A percentile compares a stretch with the other conserved stretches of the same genome.
Conservation (phyloP, 1,140 invertebrate genomes). For the Dendroctonus valens region DNA sequence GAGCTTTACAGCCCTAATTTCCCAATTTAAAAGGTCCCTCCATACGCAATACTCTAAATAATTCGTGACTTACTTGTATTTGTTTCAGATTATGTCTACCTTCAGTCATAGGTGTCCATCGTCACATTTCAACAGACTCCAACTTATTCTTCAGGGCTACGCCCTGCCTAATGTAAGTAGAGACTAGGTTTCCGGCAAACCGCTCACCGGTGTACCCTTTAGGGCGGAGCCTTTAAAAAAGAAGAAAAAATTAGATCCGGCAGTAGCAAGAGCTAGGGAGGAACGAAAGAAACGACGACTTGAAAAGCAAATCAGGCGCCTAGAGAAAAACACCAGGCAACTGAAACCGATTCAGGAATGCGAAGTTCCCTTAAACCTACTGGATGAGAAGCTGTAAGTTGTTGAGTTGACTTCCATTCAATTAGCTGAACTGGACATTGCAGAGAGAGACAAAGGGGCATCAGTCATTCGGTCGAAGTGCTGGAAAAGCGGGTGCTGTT, state of each 20-base stretch:
- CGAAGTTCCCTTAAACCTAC: constrained; percentile 66
- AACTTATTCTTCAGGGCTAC: constrained; percentile 26
- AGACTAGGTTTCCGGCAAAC: not conserved
- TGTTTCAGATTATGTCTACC: constrained; percentile 18
- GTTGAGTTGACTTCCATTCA: constrained; percentile 42
- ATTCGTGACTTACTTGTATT: not conserved
- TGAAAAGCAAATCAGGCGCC: constrained; percentile 76
- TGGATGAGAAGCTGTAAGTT: constrained; percentile 55
- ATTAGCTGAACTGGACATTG: constrained; percentile 33
- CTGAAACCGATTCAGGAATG: constrained; percentile 81
- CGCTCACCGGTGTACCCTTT: constrained; percentile 21
- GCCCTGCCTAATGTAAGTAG: constrained; percentile 35
- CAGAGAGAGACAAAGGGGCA: constrained; percentile 57
- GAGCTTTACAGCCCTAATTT: constrained; percentile 3
- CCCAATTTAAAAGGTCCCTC: constrained; percentile 5
- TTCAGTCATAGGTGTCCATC: not conserved
- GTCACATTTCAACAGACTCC: constrained; percentile 17
- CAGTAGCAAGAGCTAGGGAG: constrained; percentile 71
- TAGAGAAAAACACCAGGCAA: constrained; percentile 73
- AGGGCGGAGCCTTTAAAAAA: constrained; percentile 84
- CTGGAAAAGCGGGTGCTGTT: constrained; percentile 58
- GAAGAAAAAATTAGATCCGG: constrained; percentile 82
- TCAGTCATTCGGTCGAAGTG: constrained; percentile 53
- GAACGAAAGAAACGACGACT: constrained; percentile 76
- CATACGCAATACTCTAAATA: not conserved